Percentiles rank a stretch among this genome's conserved stretches.
These are phyloP conservation scores for Spermophilus dauricus DNA, from an alignment of 2,113 vertebrate species.

Conservation along the genomic window DNA sequence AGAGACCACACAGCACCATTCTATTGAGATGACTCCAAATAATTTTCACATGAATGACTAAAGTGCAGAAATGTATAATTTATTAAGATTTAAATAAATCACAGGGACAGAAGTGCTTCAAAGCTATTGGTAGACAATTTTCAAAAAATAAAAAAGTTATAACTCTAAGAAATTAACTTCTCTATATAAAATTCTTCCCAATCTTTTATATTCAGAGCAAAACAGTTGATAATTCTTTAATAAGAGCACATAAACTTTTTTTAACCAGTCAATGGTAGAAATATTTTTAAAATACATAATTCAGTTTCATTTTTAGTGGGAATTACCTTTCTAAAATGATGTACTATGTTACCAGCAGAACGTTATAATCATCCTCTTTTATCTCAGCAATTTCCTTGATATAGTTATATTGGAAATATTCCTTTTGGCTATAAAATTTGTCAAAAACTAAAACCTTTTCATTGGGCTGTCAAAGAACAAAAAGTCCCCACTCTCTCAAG, in stretches of 20 bases:
- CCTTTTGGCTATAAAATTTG: background rate
- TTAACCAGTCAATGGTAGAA: background rate
- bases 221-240: background rate
- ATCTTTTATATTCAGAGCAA: background rate
- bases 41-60: slow-evolving; percentile 92
- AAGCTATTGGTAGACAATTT: slow-evolving; percentile 72
- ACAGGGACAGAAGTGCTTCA: slow-evolving; percentile 84
- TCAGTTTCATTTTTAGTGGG: slow-evolving; percentile 26
- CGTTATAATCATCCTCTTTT: slow-evolving; percentile 33
- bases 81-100: slow-evolving; percentile 92
- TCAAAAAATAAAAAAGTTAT: slow-evolving; percentile 72
- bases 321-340: slow-evolving; percentile 37
- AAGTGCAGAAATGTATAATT: slow-evolving; percentile 93
- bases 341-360: background rate
- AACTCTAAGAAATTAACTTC: slow-evolving; percentile 69
- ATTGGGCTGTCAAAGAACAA: slow-evolving; percentile 3
- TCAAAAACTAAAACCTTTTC: slow-evolving; percentile 59
- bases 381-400: background rate
- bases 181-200: background rate
- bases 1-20: slow-evolving; percentile 82
- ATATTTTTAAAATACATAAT: background rate
- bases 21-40: slow-evolving; percentile 88
- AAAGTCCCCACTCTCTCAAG: background rate
- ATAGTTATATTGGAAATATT: slow-evolving; percentile 40
- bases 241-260: background rate